Evolutionary conservation across 2,113 vertebrate genomes (phyloP), one percentile per base, ranked within the genome.

Genomic region (Protobothrops mucrosquamatus): DNA sequence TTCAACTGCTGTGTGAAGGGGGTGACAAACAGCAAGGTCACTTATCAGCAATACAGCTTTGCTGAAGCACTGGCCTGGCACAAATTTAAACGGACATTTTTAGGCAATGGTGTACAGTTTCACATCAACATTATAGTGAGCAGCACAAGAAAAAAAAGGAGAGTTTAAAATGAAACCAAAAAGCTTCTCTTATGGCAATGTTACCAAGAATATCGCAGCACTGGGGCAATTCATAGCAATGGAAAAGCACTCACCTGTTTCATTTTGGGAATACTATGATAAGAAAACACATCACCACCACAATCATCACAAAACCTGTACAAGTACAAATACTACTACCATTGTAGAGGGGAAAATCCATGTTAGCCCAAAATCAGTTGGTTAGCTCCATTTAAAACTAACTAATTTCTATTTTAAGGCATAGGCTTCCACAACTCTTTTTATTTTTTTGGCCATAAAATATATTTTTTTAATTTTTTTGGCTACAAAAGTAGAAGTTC

Each of bases 11-110:
- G 91, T 48, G 8, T 92, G 93, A 93, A 81, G 39, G 6, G 18
- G n/a, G 92, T 94, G 91, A 93, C 95, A 93, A 93, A 87, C 61
- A 0, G 90, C 92, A 89, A 96, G 96, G 96, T 96, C 96, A 94
- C 95, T 96, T 95, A 94, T 94, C 0, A 91, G 96, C 94, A 92
- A 91, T 18, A 0, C 91, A 69, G 93, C 93, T 1, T 93, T 94
- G 88, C 94, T 0, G 51, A 59, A 92, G 81, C 90, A 0, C 90
- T 94, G 96, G 95, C 93, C 95, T 96, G 89, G 94, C 95, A 96
- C 97, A 97, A 96, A 97, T 91, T 88, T 94, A 64, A 95, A 92
- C 93, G 56, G 96, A 96, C 95, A 39, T 94, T 96, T 97, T 96
- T 59, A 95, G 97, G 96, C 92, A 96, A 96, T 29, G 0, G 2